These are phyloP conservation scores for Rhopalosiphum nymphaeae DNA, from an alignment of 2,888 invertebrate species.

Conservation along the genomic window DNA sequence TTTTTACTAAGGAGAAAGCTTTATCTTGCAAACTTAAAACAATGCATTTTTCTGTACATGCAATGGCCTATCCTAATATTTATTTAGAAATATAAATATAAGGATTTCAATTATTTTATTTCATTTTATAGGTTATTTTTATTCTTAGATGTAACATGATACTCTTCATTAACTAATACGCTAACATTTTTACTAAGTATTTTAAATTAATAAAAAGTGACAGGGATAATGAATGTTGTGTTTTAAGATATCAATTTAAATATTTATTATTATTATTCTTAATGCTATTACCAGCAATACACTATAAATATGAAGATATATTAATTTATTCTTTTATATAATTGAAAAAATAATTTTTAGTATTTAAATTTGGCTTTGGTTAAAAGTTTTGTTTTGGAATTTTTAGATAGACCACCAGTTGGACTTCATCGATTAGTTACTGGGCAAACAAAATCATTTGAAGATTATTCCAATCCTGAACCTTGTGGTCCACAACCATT, in stretches of 20 bases:
- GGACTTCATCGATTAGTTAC: slow-evolving; percentile 68
- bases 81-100: neutral
- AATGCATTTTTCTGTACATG: neutral
- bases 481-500: slow-evolving; percentile 72
- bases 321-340: neutral
- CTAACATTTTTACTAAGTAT: neutral
- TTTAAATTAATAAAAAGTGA: neutral
- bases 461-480: slow-evolving; percentile 71
- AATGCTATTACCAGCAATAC: neutral
- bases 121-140: neutral
- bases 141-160: neutral
- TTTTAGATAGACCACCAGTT: slow-evolving; percentile 67
- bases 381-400: neutral
- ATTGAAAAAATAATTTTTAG: neutral
- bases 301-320: neutral
- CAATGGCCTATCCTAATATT: too few relatives aligned
- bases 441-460: slow-evolving; percentile 69
- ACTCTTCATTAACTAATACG: neutral
- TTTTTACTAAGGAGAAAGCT: neutral
- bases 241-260: neutral
- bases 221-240: neutral
- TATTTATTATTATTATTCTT: neutral
- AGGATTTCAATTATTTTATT: neutral
- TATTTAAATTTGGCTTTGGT: neutral
- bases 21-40: neutral